Percentiles rank a stretch among this genome's conserved stretches.
Evolutionary conservation across 2,797 vertebrate genomes (phyloP).

Genomic region (Myiotriccus ornatus): DNA sequence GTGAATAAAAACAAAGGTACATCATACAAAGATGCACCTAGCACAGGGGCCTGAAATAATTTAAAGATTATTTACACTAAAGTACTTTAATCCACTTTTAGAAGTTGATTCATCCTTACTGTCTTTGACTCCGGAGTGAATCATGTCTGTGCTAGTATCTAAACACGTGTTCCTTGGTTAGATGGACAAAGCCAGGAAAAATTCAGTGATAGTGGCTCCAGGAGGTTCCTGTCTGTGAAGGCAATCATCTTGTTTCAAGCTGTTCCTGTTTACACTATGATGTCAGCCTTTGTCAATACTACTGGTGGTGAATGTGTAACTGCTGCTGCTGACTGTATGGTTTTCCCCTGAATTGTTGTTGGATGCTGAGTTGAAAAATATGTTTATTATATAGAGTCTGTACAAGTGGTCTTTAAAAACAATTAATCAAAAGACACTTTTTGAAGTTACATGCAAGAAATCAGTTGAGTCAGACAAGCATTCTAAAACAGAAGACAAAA

Average conservation of each 20-base stretch:
- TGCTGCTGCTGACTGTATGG: not conserved
- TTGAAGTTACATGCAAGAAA: not conserved
- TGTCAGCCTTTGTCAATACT: not conserved
- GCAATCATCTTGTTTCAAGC: not conserved
- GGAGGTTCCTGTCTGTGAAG: not conserved
- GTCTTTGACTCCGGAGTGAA: not conserved
- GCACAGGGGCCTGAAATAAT: not conserved
- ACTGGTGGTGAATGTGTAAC: not conserved
- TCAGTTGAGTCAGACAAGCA: not conserved
- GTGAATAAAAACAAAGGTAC: not conserved
- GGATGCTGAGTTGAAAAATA: not conserved
- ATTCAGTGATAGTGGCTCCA: not conserved
- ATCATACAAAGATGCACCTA: not conserved
- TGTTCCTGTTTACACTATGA: rapidly evolving
- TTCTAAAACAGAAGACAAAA: not conserved
- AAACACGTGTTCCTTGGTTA: not conserved
- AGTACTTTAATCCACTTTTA: not conserved
- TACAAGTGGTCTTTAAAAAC: not conserved
- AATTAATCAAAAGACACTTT: not conserved
- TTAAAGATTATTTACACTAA: not conserved
- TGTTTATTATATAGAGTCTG: not conserved
- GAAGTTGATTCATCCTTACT: not conserved
- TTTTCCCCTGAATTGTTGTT: not conserved
- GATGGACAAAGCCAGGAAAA: not conserved
- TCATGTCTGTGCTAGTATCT: not conserved